Evolutionary conservation across 2,113 vertebrate species (phyloP), one percentile per base, ranked within the genome.

Genomic region (Cephalopterus ornatus): DNA sequence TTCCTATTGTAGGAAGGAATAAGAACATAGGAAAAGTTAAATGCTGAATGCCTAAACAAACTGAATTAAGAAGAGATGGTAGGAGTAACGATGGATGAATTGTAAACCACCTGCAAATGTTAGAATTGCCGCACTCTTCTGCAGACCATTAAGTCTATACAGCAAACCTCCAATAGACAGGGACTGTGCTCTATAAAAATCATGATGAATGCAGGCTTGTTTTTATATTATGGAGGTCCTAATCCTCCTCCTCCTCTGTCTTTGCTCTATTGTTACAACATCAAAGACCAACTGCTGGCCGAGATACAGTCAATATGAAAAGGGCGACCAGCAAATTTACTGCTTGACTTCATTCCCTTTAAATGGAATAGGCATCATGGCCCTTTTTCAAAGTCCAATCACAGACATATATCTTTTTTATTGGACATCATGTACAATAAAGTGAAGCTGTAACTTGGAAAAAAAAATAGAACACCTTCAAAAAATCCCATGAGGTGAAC

Each of bases 221-320:
- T 97, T 96, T 65, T 41, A 97, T 97, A 89, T 97, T 95, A 93
- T 42, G 84, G 92, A 91, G 88, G 96, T 94, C 93, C 90, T 98
- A 96, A 92, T 97, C 96, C 96, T 98, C 95, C 96, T 97, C 95
- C 97, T 97, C 91, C 95, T 81, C 24, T 92, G 97, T 94, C 96
- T 96, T 96, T 93, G 86, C 89, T 93, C 98, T 97, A 98, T 98
- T 98, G 98, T 98, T 97, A 93, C 86, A 88, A 98, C 98, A 98
- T 98, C 98, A 98, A 98, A 98, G 98, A 98, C 97, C 97, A 95
- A 98, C 98, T 96, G 98, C 98, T 98, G 98, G 96, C 97, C 62
- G 72, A 96, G 96, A 97, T 98, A 97, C 95, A 96, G 97, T 98
- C 98, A 95, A 87, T 98, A 97, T 97, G 97, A 98, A 98, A 98